phyloP scores from a whole-genome alignment of 2,797 vertebrate species.

The Selene dorsalis region DNA sequence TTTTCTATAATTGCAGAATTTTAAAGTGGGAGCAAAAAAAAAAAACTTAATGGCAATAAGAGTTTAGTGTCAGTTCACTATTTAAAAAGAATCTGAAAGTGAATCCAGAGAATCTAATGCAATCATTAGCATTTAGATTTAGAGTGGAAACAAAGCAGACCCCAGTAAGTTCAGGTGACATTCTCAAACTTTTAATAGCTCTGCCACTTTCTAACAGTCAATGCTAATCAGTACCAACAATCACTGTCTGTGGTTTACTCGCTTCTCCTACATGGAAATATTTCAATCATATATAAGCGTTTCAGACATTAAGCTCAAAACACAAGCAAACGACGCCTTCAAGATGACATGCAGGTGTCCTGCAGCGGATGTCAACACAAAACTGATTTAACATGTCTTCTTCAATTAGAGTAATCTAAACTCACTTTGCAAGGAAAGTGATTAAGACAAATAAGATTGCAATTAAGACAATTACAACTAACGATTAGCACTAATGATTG shows the following conservation, averaged over 20 bases:
- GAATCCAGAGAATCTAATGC: neutral
- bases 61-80: slow-evolving; percentile 10
- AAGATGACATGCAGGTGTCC: slow-evolving; percentile 14
- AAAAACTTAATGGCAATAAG: slow-evolving; percentile 40
- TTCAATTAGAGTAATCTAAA: slow-evolving; percentile 49
- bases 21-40: slow-evolving; percentile 31
- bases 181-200: slow-evolving; percentile 47
- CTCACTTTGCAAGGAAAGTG: slow-evolving; percentile 40
- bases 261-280: neutral
- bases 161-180: slow-evolving; percentile 13
- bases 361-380: neutral
- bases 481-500: slow-evolving; percentile 59
- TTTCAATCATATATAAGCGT: neutral
- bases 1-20: slow-evolving; percentile 1
- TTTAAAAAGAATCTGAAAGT: slow-evolving; percentile 20
- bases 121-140: slow-evolving; percentile 47
- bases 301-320: slow-evolving; percentile 8
- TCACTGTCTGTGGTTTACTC: slow-evolving; percentile 9
- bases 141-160: slow-evolving; percentile 38
- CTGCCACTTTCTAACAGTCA: slow-evolving; percentile 31
- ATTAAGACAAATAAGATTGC: slow-evolving; percentile 50
- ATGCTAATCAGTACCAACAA: slow-evolving; percentile 28
- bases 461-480: slow-evolving; percentile 59
- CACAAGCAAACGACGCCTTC: neutral
- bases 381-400: slow-evolving; percentile 41